Evolutionary conservation across 2,888 invertebrate species (phyloP).

Genomic region (Nephrotoma guestfalica): DNA sequence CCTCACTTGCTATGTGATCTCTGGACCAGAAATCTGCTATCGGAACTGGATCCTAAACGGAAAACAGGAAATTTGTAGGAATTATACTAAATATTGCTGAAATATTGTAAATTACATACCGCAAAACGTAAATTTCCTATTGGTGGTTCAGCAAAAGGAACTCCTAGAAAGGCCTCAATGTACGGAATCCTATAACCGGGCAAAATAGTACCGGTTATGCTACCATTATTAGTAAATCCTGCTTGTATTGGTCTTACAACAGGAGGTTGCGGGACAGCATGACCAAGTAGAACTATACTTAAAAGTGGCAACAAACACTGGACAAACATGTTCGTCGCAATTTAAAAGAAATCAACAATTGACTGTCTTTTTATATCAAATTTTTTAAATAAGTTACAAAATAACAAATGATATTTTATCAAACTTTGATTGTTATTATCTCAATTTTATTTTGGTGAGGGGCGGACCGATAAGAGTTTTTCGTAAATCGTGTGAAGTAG

Average conservation of each 20-base stretch:
- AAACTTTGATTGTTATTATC: background rate
- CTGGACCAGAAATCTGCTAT: background rate
- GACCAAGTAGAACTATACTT: background rate
- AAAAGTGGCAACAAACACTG: background rate
- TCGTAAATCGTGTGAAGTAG: background rate
- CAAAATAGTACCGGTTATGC: constrained; percentile 20
- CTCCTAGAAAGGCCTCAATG: constrained; percentile 27
- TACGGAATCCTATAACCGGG: constrained; percentile 18
- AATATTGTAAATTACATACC: constrained; percentile 17
- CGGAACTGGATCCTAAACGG: constrained; percentile 13
- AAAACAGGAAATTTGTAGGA: background rate
- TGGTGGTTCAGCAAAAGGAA: constrained; percentile 28
- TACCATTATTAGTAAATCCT: constrained; percentile 14
- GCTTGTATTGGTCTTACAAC: background rate
- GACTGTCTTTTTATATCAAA: background rate
- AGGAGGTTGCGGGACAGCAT: background rate
- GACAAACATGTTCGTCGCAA: background rate
- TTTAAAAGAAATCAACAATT: background rate
- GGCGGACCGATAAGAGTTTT: background rate
- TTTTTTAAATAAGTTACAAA: background rate
- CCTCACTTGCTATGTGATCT: constrained; percentile 18
- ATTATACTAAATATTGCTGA: too few species aligned
- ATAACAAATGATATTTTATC: background rate
- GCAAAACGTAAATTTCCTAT: constrained; percentile 22
- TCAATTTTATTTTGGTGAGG: background rate